Conservation (phyloP, 2,797 vertebrate genomes). For the Pogonophryne albipinna region DNA sequence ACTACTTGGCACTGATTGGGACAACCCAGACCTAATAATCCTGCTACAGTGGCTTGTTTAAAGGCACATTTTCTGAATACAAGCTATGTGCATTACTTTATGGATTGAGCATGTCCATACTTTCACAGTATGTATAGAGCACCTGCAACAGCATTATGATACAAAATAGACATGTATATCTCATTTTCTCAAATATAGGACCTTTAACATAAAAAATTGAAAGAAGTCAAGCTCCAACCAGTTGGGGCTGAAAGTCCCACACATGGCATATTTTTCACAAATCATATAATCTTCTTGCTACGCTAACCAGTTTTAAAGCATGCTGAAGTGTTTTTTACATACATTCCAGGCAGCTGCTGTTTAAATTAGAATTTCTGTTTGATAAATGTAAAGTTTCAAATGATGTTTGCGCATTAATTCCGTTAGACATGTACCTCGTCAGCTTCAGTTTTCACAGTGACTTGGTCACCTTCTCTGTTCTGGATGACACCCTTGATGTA, state of each 20-base stretch:
- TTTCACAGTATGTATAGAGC: no score
- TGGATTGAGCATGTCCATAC: no score
- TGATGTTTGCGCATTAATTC: background rate
- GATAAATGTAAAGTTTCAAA: background rate
- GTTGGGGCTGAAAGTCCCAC: background rate
- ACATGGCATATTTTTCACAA: background rate
- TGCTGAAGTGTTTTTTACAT: background rate
- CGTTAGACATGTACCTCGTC: constrained; percentile 74
- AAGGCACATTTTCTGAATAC: no score
- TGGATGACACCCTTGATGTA: constrained; percentile 88
- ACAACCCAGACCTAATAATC: no score
- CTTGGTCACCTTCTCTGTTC: constrained; percentile 80
- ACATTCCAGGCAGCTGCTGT: background rate
- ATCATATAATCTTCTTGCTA: background rate
- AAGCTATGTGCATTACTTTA: no score
- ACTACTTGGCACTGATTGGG: no score
- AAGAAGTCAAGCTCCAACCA: no score
- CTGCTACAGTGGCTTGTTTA: no score
- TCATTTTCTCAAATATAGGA: no score
- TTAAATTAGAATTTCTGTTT: background rate
- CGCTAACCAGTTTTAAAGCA: background rate
- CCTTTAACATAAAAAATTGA: no score
- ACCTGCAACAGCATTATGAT: no score
- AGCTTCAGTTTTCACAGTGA: constrained; percentile 86
- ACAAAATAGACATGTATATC: no score